Evolutionary conservation across 2,113 vertebrate genomes (phyloP).

Genomic region (Tupaia tana): DNA sequence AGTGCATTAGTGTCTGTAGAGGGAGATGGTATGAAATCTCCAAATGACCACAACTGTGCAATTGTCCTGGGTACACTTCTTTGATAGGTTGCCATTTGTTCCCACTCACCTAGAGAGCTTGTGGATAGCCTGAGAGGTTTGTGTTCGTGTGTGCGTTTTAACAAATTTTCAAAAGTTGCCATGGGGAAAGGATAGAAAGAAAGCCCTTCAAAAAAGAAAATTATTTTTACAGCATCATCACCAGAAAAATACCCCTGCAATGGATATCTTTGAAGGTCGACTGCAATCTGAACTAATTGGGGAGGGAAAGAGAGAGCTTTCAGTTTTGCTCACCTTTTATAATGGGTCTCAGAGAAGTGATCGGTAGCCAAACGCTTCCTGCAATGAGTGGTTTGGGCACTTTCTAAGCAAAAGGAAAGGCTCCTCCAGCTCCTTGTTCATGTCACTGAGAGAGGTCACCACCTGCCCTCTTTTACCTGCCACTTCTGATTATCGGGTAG

Average conservation of each 20-base stretch:
- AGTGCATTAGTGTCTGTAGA: neutral
- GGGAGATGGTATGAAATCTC: neutral
- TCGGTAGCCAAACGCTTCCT: slow-evolving; percentile 59
- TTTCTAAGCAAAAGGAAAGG: slow-evolving; percentile 74
- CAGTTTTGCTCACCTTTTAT: slow-evolving; percentile 70
- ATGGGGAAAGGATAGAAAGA: slow-evolving; percentile 73
- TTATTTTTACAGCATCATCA: slow-evolving; percentile 75
- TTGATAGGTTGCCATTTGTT: slow-evolving; percentile 59
- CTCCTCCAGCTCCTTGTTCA: slow-evolving; percentile 71
- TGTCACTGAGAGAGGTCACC: slow-evolving; percentile 73
- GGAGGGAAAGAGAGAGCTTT: slow-evolving; percentile 47
- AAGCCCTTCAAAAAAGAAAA: slow-evolving; percentile 76
- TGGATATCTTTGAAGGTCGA: slow-evolving; percentile 63
- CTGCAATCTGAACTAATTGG: slow-evolving; percentile 78
- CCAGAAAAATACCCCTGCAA: slow-evolving; percentile 66
- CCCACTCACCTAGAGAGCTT: slow-evolving; percentile 72
- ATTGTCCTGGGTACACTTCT: slow-evolving; percentile 53
- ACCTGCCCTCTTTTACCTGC: slow-evolving; percentile 71
- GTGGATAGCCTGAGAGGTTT: slow-evolving; percentile 68
- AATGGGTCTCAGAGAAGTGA: slow-evolving; percentile 68
- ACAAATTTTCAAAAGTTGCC: slow-evolving; percentile 80
- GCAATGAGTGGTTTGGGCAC: slow-evolving; percentile 71
- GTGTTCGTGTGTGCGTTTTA: slow-evolving; percentile 19
- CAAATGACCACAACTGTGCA: slow-evolving; percentile 62
- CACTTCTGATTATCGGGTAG: slow-evolving; percentile 81